Conservation (phyloP, 2,888 invertebrate species). For the Bruchidius siliquastri region DNA sequence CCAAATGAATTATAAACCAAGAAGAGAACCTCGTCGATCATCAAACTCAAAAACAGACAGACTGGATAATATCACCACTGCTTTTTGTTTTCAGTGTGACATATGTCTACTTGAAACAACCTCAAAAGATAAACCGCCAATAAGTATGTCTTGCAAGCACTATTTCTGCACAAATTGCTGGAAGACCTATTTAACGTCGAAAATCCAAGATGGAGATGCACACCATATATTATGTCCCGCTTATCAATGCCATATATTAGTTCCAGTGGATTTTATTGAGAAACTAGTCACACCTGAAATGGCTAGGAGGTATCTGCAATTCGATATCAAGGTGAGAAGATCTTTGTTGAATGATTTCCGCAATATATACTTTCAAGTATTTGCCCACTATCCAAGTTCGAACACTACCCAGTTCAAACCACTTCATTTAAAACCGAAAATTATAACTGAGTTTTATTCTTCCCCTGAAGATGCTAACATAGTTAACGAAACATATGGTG, state of each 20-base stretch:
- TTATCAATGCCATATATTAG: constrained; percentile 58
- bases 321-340: constrained; percentile 59
- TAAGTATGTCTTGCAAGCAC: constrained; percentile 59
- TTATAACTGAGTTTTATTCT: too few species aligned
- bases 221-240: constrained; percentile 64
- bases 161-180: constrained; percentile 62
- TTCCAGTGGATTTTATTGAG: constrained; percentile 63
- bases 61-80: too few species aligned
- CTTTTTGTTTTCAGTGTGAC: constrained; percentile 50
- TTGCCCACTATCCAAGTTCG: too few species aligned
- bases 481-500: too few species aligned
- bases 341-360: background rate
- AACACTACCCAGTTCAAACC: too few species aligned
- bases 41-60: too few species aligned
- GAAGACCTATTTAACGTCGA: constrained; percentile 61
- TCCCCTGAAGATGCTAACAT: too few species aligned
- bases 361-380: too few species aligned
- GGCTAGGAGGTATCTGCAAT: constrained; percentile 61
- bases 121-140: constrained; percentile 49
- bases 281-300: constrained; percentile 61
- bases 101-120: constrained; percentile 54
- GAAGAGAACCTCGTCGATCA: too few species aligned
- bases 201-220: constrained; percentile 62
- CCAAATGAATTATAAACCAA: too few species aligned
- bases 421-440: too few species aligned